These are phyloP conservation scores for Chaetoderma sp. DNA, from an alignment of 2,888 invertebrate genomes.

Conservation along the genomic window DNA sequence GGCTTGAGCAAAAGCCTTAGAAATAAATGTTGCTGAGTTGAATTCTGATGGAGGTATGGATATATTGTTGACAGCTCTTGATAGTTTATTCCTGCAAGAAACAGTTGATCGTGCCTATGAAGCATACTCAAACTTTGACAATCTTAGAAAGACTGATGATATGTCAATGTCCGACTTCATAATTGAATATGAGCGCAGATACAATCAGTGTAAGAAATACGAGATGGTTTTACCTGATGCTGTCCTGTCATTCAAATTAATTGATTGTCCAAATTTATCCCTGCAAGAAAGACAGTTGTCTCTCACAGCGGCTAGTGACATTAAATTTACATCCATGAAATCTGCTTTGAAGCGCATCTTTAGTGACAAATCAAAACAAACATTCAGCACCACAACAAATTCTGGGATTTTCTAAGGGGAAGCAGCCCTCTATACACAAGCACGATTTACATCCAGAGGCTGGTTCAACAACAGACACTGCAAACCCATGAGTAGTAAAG, in stretches of 20 bases:
- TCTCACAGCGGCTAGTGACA: neutral
- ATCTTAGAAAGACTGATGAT: neutral
- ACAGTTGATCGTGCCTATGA: neutral
- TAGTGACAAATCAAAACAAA: neutral
- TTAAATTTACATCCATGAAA: neutral
- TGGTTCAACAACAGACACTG: too few species aligned
- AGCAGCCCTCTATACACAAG: neutral
- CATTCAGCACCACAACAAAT: neutral
- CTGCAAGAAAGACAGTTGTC: neutral
- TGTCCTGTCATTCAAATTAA: neutral
- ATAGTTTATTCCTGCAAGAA: neutral
- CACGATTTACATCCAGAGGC: too few species aligned
- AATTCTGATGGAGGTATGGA: slow-evolving; percentile 5
- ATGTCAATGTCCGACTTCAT: neutral
- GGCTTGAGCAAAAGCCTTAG: slow-evolving; percentile 7
- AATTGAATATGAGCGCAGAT: too few species aligned
- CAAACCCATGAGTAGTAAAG: too few species aligned
- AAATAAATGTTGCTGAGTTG: neutral
- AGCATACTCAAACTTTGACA: slow-evolving; percentile 13
- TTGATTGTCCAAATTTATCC: neutral
- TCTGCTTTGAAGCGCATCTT: neutral
- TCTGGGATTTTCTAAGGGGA: neutral
- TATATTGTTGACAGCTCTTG: neutral
- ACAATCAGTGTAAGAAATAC: neutral
- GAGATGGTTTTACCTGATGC: neutral